Base-by-base conservation (phyloP, 2,797 vertebrate species). In the Nyctibius grandis region DNA sequence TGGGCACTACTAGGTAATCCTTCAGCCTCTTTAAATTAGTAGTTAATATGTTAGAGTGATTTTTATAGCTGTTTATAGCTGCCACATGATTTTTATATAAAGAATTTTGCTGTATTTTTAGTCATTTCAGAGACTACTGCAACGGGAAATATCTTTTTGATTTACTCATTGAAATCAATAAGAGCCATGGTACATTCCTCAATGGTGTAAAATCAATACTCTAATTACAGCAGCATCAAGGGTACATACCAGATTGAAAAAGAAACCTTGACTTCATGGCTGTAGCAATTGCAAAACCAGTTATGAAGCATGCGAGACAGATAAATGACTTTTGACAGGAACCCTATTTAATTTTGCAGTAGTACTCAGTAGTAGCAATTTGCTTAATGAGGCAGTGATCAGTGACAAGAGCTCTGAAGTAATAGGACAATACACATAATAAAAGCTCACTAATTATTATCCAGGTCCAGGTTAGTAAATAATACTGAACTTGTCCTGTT, bases 81-180 rank as follows among this genome's bases (percentile, higher is more conserved):
- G 29, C 33, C 20, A 19, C 11, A 29, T 45, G 8, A 2, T 65
- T 72, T 91, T 56, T 31, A n/a, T 56, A 59, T 16, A 5, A 73
- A 63, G 11, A 75, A 34, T 29, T 59, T 76, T 79, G 15, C 33
- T 44, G 22, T 42, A 26, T 78, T 90, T 91, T 93, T 73, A 33
- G 7, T 36, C 6, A 44, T 81, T 86, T 93, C 34, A 53, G 31
- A 70, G 25, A 59, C 15, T 78, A 7, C 21, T 82, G 22, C 15
- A 84, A 61, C 10, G 89, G 48, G 36, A 86, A 82, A 85, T 63
- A 9, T 51, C 63, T 76, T 76, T 86, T 89, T 90, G 12, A 89
- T 85, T 86, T 92, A 78, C 44, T 82, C 26, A 40, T 47, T 85
- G n/a, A 91, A 88, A 90, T 85, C 44, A 85, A 26, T 95, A 76